phyloP scores from a whole-genome alignment of 2,113 vertebrate species.

The Podarcis raffonei region DNA sequence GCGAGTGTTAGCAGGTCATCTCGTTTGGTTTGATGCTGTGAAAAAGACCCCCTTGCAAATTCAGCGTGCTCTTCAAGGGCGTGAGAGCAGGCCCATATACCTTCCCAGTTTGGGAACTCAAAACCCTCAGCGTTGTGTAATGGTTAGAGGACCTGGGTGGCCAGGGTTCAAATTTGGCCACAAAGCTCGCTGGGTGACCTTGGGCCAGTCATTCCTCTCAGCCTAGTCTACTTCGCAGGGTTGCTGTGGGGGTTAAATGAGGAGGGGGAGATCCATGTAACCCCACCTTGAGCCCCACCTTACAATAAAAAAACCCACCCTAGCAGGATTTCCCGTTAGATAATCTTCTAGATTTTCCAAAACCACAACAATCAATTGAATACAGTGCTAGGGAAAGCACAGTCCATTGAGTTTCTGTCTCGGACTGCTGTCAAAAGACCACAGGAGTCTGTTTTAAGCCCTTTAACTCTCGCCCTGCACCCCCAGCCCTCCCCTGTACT shows the following conservation, averaged over 20 bases:
- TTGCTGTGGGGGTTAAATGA: too few species aligned
- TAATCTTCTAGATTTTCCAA: background rate
- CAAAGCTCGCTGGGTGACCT: too few species aligned
- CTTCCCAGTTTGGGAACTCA: background rate
- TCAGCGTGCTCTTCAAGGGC: background rate
- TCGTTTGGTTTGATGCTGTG: too few species aligned
- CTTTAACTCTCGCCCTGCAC: too few species aligned
- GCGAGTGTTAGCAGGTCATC: background rate
- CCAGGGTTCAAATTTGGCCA: too few species aligned
- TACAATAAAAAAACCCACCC: background rate
- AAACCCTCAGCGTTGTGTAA: background rate
- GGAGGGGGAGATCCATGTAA: too few species aligned
- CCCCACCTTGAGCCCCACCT: too few species aligned
- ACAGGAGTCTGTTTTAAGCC: background rate
- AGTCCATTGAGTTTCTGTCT: too few species aligned
- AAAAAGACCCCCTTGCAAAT: background rate
- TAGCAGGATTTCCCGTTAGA: too few species aligned
- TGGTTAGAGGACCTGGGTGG: too few species aligned
- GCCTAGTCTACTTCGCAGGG: too few species aligned
- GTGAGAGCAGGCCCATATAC: background rate
- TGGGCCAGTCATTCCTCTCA: too few species aligned
- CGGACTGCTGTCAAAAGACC: background rate
- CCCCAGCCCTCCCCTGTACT: background rate
- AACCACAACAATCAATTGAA: background rate
- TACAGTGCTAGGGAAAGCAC: background rate